phyloP scores from a whole-genome alignment of 2,797 vertebrate species.

The Acanthurus tractus region DNA sequence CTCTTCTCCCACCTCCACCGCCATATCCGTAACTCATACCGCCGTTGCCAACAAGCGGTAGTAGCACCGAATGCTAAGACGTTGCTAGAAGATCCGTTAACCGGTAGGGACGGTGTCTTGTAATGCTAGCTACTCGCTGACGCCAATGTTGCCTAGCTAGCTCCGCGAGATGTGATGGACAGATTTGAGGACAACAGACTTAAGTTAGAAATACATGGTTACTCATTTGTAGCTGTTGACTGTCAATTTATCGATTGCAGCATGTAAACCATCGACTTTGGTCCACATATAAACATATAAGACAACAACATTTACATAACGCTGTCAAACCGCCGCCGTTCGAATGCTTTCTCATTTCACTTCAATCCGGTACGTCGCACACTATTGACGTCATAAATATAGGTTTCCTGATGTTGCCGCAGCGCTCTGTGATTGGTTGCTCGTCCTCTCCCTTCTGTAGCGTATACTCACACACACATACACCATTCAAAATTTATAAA shows the following conservation, averaged over 20 bases:
- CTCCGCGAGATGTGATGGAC: neutral
- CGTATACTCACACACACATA: too few relatives aligned
- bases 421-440: conserved; percentile 43
- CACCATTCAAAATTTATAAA: neutral
- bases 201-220: neutral
- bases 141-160: conserved; percentile 4
- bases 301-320: neutral
- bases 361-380: conserved; percentile 57
- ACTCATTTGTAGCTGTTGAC: too few relatives aligned
- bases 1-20: conserved; percentile 74
- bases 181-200: neutral
- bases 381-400: conserved; percentile 10
- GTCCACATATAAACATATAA: fast-evolving
- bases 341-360: neutral
- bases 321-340: neutral
- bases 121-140: neutral
- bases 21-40: conserved; percentile 82
- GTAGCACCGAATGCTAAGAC: too few relatives aligned
- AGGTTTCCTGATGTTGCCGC: conserved; percentile 20
- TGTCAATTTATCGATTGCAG: neutral
- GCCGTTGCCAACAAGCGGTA: neutral
- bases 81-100: neutral
- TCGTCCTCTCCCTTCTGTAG: neutral
- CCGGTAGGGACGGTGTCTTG: fast-evolving
- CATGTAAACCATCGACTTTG: fast-evolving